phyloP scores from a whole-genome alignment of 1,140 invertebrate species.

The Atta texana region DNA sequence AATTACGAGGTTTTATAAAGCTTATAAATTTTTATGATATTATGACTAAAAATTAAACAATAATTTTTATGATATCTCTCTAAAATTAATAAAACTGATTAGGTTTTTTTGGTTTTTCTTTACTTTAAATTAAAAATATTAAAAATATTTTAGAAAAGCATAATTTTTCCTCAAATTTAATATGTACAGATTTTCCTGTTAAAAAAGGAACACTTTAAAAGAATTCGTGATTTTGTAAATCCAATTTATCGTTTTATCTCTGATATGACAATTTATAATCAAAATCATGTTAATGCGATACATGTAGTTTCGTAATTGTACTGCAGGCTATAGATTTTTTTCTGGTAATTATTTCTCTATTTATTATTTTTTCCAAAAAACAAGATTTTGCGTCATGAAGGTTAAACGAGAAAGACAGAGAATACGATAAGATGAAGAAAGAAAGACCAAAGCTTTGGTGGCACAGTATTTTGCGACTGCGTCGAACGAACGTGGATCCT shows the following conservation, averaged over 20 bases:
- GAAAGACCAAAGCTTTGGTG: slow-evolving; percentile 44
- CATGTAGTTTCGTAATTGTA: background rate
- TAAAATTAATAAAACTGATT: background rate
- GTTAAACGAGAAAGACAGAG: background rate
- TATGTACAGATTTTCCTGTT: background rate
- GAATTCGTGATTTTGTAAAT: background rate
- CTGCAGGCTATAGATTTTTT: background rate
- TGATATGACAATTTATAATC: background rate
- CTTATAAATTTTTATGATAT: background rate
- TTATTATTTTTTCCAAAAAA: background rate
- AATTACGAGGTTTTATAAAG: background rate
- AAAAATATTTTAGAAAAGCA: background rate
- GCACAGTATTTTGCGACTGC: slow-evolving; percentile 78
- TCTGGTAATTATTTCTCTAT: background rate
- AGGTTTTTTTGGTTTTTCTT: background rate
- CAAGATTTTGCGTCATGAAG: background rate
- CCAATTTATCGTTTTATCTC: background rate
- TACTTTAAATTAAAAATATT: background rate
- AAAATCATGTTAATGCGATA: background rate
- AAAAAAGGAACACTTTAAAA: background rate
- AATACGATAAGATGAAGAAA: background rate
- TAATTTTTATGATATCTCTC: background rate
- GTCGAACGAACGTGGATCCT: slow-evolving; percentile 73
- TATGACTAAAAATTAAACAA: background rate
- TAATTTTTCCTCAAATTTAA: background rate